Evolutionary conservation across 2,888 invertebrate species (phyloP).

Genomic region (Parelbella ahira): DNA sequence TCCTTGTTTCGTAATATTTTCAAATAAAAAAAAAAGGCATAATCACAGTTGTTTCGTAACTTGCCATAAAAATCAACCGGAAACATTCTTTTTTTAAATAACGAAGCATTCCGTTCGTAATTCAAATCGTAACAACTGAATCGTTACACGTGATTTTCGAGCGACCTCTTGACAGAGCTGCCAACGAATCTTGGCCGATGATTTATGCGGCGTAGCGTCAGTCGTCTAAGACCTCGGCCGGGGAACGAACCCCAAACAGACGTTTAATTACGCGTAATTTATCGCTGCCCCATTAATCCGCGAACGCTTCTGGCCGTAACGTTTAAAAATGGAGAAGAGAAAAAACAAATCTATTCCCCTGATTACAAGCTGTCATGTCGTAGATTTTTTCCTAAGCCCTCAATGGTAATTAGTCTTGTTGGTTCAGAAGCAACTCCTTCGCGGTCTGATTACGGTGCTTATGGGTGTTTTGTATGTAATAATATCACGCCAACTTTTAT

Average conservation of each 20-base stretch:
- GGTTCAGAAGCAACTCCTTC: conserved; percentile 38
- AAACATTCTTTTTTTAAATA: no score
- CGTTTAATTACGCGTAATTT: conserved; percentile 77
- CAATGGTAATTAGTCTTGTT: conserved; percentile 73
- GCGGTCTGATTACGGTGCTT: conserved; percentile 4
- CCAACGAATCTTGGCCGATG: conserved; percentile 15
- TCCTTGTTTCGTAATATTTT: no score
- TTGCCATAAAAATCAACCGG: no score
- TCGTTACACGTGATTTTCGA: no score
- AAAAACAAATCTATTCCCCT: conserved; percentile 70
- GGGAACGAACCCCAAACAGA: conserved; percentile 47
- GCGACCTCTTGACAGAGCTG: conserved; percentile 14
- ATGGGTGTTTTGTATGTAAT: no score
- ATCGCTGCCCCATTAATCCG: conserved; percentile 68
- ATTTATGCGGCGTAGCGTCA: conserved; percentile 13
- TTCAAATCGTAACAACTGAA: no score
- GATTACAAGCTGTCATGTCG: conserved; percentile 79
- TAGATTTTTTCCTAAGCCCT: conserved; percentile 75
- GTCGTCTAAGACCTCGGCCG: conserved; percentile 15
- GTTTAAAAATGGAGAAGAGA: conserved; percentile 46
- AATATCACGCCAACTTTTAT: no score
- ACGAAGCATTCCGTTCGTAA: no score
- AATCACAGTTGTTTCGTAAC: no score
- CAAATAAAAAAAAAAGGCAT: no score
- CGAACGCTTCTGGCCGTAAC: conserved; percentile 52